Conservation (phyloP, 2,888 invertebrate genomes). For the Diogma glabrata region DNA sequence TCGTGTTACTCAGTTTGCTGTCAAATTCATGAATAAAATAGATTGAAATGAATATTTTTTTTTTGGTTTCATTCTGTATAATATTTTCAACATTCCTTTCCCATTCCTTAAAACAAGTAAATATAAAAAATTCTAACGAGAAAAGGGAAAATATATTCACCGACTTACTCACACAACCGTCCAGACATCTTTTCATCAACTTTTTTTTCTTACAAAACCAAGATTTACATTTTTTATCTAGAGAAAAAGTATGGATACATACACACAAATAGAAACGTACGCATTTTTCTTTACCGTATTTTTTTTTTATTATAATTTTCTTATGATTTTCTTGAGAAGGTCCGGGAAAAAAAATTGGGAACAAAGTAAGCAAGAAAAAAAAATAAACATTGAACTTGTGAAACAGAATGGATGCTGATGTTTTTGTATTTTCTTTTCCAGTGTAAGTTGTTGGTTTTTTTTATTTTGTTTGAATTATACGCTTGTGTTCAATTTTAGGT, state of each 20-base stretch:
- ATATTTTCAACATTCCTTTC: slow-evolving; percentile 3
- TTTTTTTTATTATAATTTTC: slow-evolving; percentile 3
- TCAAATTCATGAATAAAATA: slow-evolving; percentile 8
- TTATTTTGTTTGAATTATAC: slow-evolving; percentile 3
- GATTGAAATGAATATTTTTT: not conserved
- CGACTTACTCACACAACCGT: slow-evolving; percentile 8
- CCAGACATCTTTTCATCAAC: slow-evolving; percentile 9
- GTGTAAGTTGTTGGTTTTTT: slow-evolving; percentile 1
- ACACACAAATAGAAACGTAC: slow-evolving; percentile 4
- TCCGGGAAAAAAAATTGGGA: slow-evolving; percentile 19
- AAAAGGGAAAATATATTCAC: slow-evolving; percentile 1
- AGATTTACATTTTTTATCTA: slow-evolving; percentile 1
- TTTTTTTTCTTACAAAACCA: not conserved
- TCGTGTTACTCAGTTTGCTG: not conserved
- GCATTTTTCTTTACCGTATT: slow-evolving; percentile 8
- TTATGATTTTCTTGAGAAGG: slow-evolving; percentile 19
- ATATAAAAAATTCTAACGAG: too few relatives aligned
- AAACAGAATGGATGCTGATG: not conserved
- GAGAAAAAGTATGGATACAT: slow-evolving; percentile 6
- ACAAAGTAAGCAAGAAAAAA: slow-evolving; percentile 4
- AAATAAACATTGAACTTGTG: too few relatives aligned
- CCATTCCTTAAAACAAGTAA: slow-evolving; percentile 6
- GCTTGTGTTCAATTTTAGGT: not conserved
- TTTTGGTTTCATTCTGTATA: not conserved
- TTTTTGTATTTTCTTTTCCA: not conserved